phyloP scores from a whole-genome alignment of 2,888 invertebrate species.

The Meghimatium bilineatum region DNA sequence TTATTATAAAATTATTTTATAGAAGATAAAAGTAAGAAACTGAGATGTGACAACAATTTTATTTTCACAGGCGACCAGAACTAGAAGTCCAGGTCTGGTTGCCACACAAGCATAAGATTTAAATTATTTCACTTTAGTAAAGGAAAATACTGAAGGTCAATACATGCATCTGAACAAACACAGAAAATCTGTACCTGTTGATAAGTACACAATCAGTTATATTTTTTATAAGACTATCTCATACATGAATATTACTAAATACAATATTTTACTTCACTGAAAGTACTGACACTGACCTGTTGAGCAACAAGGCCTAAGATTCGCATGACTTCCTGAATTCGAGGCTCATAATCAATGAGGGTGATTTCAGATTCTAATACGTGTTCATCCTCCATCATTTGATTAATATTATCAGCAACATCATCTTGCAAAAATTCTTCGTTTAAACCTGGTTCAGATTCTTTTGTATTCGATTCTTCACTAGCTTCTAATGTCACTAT shows the following conservation, averaged over 20 bases:
- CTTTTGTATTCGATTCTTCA: neutral
- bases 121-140: no score
- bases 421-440: neutral
- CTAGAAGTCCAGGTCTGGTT: no score
- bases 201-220: no score
- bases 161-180: no score
- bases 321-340: constrained; percentile 67
- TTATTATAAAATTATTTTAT: no score
- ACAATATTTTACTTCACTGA: neutral
- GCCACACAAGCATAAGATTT: no score
- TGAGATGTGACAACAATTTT: no score
- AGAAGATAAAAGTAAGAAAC: no score
- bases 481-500: neutral
- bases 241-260: neutral
- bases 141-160: no score
- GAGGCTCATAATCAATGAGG: constrained; percentile 50
- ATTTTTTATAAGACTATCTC: neutral
- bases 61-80: no score
- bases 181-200: no score
- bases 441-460: neutral
- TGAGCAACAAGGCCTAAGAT: constrained; percentile 69
- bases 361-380: neutral
- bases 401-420: constrained; percentile 30
- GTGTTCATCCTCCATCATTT: constrained; percentile 10
- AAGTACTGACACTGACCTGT: constrained; percentile 34